Conservation (phyloP, 2,888 invertebrate genomes). For the Acanthosepion lycidas region DNA sequence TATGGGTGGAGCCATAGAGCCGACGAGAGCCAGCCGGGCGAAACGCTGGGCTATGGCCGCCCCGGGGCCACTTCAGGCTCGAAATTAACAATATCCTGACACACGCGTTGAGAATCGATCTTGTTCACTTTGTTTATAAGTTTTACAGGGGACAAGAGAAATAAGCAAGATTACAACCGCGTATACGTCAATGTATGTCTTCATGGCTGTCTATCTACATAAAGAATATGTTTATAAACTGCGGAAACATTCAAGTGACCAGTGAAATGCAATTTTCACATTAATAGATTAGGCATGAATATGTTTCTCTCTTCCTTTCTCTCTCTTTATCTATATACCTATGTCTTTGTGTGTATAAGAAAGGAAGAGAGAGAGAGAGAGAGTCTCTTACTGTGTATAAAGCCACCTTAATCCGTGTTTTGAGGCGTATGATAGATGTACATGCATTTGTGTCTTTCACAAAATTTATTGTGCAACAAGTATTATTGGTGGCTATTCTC, state of each 20-base stretch:
- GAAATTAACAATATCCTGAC: conserved; percentile 14
- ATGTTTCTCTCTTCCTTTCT: neutral
- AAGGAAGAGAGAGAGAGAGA: neutral
- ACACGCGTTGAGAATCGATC: conserved; percentile 6
- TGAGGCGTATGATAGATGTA: too few relatives aligned
- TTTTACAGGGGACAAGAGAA: neutral
- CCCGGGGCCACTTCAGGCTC: conserved; percentile 8
- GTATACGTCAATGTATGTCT: neutral
- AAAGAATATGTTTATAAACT: neutral
- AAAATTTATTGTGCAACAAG: too few relatives aligned
- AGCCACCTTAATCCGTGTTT: too few relatives aligned
- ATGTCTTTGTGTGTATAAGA: neutral
- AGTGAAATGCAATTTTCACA: neutral
- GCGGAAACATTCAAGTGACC: neutral
- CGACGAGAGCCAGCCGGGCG: neutral
- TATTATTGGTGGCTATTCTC: too few relatives aligned
- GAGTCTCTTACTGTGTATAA: too few relatives aligned
- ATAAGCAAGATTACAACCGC: neutral
- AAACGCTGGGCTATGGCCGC: neutral
- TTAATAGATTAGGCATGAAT: neutral
- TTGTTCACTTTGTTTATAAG: neutral
- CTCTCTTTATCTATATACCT: neutral
- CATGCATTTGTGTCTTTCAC: too few relatives aligned
- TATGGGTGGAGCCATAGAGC: neutral
- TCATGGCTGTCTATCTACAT: too few relatives aligned